These are phyloP conservation scores for Hipparchia semele DNA, from an alignment of 2,888 invertebrate species.

Conservation along the genomic window DNA sequence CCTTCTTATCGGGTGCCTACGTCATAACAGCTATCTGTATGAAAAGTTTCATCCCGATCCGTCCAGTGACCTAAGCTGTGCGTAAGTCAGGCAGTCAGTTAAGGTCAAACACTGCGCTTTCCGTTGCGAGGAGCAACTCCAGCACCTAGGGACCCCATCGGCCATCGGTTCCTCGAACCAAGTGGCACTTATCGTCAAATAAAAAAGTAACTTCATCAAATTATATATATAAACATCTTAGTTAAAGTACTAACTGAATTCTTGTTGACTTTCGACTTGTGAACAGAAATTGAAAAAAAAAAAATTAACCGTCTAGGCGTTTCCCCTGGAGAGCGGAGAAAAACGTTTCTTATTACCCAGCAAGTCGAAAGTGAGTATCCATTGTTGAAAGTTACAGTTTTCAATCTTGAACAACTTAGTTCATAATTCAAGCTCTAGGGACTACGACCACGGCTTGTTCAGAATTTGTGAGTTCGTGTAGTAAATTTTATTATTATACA, in stretches of 20 bases:
- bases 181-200: background rate
- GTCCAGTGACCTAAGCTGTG: too few relatives aligned
- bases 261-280: constrained; percentile 38
- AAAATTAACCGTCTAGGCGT: constrained; percentile 3
- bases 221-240: background rate
- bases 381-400: constrained; percentile 53
- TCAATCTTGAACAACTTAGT: constrained; percentile 70
- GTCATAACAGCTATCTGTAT: too few relatives aligned
- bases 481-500: constrained; percentile 41
- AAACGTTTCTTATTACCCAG: constrained; percentile 47
- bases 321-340: constrained; percentile 53
- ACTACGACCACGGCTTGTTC: constrained; percentile 49
- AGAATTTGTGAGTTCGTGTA: constrained; percentile 55
- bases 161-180: background rate
- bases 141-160: too few relatives aligned
- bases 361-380: constrained; percentile 44
- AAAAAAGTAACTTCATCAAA: background rate
- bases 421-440: constrained; percentile 63
- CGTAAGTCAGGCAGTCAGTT: too few relatives aligned
- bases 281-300: constrained; percentile 28
- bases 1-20: too few relatives aligned
- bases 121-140: too few relatives aligned
- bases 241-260: constrained; percentile 51
- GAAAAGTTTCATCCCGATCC: too few relatives aligned
- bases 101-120: too few relatives aligned